Base-by-base conservation (phyloP, 2,797 vertebrate genomes). In the Typhlichthys subterraneus region DNA sequence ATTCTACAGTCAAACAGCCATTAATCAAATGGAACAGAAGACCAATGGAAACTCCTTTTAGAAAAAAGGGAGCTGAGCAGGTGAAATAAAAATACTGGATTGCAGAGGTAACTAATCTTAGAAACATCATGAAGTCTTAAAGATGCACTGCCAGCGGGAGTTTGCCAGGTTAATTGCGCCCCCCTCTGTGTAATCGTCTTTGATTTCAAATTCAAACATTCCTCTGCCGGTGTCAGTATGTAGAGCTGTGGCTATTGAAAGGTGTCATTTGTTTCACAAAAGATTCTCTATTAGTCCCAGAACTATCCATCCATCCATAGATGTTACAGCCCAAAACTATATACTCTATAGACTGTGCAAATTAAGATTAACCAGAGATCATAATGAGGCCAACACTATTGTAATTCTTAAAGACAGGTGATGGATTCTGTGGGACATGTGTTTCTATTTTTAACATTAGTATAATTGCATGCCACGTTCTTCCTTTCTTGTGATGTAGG, bases 391-490 rank as follows among this genome's bases (percentile, higher is more conserved):
- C 45, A 31, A 47, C 17, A 31, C 15, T 15, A 67, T 81, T 64
- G 57, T 51, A 66, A 73, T 80, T 65, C 76, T 78, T 45, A 59
- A 68, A 73, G 72, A 62, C 67, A 73, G 61, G 63, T 82, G 78
- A 73, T 73, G 65, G 68, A 86, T 82, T 69, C 57, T 45, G 52
- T 59, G 53, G 62, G 63, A 55, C 59, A 76, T 5, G 2, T 59
- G 60, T 58, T 57, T 63, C 85, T 91, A 86, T 90, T 83, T 85
- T 85, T 90, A 87, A 81, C 69, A 47, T 49, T 5, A 11, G 17
- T 79, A 77, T 89, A 88, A 91, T 88, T 88, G 85, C 70, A 80
- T 81, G 71, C 59, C 85, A 84, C 64, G 65, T 81, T 84, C 74
- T 73, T 85, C 73, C 76, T 82, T 83, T 73, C 74, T 68, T 66